Percentiles rank a stretch among this genome's conserved stretches.
phyloP scores from a whole-genome alignment of 1,140 invertebrate genomes.

The Megathymus violae region DNA sequence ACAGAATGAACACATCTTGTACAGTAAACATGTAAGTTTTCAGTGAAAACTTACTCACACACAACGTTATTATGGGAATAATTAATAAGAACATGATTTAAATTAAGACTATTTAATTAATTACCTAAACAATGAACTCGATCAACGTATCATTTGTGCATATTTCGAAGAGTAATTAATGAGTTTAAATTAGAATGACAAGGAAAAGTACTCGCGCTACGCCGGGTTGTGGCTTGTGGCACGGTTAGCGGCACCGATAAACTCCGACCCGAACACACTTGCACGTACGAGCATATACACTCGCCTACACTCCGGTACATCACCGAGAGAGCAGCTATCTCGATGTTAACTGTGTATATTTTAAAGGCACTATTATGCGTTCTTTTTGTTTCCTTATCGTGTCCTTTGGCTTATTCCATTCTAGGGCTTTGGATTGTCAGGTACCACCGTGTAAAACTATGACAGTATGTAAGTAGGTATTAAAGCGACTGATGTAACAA shows the following conservation, averaged over 20 bases:
- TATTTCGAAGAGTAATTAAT: slow-evolving; percentile 42
- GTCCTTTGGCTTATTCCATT: too few relatives aligned
- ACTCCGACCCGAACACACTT: slow-evolving; percentile 50
- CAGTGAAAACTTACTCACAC: too few relatives aligned
- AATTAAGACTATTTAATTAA: slow-evolving; percentile 34
- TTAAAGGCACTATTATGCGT: too few relatives aligned
- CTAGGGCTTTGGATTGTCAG: too few relatives aligned
- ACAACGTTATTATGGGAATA: not conserved
- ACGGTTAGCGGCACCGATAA: slow-evolving; percentile 54
- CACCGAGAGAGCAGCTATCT: slow-evolving; percentile 3
- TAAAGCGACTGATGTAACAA: too few relatives aligned
- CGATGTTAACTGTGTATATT: not conserved
- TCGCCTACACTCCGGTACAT: not conserved
- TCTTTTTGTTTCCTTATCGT: too few relatives aligned
- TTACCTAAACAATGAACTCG: slow-evolving; percentile 31
- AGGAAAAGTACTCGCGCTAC: slow-evolving; percentile 70
- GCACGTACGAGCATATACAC: not conserved
- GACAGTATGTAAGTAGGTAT: too few relatives aligned
- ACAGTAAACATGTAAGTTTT: too few relatives aligned
- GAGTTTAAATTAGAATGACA: slow-evolving; percentile 67
- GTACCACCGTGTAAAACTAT: too few relatives aligned
- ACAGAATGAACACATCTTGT: too few relatives aligned
- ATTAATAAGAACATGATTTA: slow-evolving; percentile 5
- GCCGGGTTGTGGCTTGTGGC: slow-evolving; percentile 37
- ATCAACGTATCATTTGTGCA: slow-evolving; percentile 35